Conservation (phyloP, 2,113 vertebrate species). For the Rhinichthys klamathensis region DNA sequence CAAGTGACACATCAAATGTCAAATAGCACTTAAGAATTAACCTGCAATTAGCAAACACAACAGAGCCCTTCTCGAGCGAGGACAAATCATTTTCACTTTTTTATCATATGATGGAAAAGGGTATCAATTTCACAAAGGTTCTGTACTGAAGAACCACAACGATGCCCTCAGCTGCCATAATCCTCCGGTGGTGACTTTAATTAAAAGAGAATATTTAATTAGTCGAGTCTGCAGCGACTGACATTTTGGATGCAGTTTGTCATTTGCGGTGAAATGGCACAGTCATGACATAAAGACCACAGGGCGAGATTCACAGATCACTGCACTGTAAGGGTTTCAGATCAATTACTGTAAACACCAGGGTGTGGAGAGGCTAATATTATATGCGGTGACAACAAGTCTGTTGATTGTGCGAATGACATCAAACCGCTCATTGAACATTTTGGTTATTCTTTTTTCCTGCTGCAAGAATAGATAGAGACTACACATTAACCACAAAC, state of each 20-base stretch:
- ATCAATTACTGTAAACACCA: constrained; percentile 37
- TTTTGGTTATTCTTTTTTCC: background rate
- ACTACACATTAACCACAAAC: background rate
- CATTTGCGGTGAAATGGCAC: constrained; percentile 42
- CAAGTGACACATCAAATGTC: constrained; percentile 20
- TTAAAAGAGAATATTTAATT: constrained; percentile 45
- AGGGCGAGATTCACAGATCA: constrained; percentile 23
- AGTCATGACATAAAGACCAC: constrained; percentile 24
- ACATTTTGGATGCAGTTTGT: constrained; percentile 45
- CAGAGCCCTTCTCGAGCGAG: background rate
- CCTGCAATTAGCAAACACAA: constrained; percentile 13
- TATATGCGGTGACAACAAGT: background rate
- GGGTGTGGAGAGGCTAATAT: background rate
- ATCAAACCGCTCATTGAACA: background rate
- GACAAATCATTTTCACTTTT: constrained; percentile 1
- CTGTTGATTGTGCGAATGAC: constrained; percentile 1
- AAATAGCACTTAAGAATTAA: background rate
- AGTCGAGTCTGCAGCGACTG: constrained; percentile 22
- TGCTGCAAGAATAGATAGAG: background rate
- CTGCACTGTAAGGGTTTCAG: constrained; percentile 11
- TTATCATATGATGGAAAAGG: background rate
- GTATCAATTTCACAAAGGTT: constrained; percentile 10
- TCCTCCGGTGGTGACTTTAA: constrained; percentile 30
- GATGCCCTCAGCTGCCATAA: constrained; percentile 11
- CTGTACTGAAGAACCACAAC: background rate